Conservation (phyloP, 2,113 vertebrate genomes). For the Cryptomyrus ogoouensis region DNA sequence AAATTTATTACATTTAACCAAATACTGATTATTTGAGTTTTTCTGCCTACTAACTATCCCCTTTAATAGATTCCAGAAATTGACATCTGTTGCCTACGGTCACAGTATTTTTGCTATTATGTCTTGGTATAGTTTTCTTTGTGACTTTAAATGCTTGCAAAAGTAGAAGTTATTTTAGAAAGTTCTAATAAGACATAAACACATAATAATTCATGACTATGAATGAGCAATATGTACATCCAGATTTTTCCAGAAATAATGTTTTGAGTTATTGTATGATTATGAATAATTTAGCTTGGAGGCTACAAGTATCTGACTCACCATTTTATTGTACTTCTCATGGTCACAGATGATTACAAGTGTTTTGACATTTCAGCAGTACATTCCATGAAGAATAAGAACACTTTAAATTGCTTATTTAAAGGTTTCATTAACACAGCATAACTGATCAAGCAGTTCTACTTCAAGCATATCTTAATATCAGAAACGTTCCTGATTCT, state of each 20-base stretch:
- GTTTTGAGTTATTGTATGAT: background rate
- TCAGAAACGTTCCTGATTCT: background rate
- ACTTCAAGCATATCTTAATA: background rate
- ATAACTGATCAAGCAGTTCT: background rate
- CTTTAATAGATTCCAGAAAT: background rate
- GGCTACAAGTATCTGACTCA: background rate
- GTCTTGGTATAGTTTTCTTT: background rate
- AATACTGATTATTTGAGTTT: background rate
- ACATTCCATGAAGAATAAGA: background rate
- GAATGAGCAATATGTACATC: background rate
- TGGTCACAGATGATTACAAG: slow-evolving; percentile 8
- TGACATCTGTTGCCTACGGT: background rate
- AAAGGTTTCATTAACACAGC: slow-evolving; percentile 3
- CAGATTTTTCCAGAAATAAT: background rate
- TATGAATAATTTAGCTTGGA: background rate
- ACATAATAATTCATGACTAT: background rate
- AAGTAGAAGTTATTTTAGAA: background rate
- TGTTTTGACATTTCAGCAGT: slow-evolving; percentile 8
- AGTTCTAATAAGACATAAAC: background rate
- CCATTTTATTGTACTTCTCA: background rate
- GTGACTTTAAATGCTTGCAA: background rate
- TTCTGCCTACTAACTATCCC: background rate
- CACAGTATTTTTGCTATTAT: background rate
- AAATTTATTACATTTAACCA: background rate
- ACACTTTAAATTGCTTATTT: background rate